Evolutionary conservation across 2,888 invertebrate species (phyloP), one percentile per base, ranked within the genome.

Genomic region (Papilio demoleus): DNA sequence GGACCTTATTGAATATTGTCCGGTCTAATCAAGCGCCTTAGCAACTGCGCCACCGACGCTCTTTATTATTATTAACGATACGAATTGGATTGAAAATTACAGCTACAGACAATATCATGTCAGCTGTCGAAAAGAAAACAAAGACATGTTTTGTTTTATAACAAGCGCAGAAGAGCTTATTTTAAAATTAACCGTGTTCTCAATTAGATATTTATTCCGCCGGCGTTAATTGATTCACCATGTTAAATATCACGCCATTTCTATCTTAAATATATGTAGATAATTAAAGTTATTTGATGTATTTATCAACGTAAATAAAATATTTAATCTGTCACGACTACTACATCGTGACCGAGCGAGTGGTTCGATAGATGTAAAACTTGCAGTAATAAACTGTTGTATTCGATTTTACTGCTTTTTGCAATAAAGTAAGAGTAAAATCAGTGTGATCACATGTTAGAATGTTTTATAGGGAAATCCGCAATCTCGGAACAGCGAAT

Each of bases 231-330:
- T n/a, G n/a, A n/a, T n/a, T n/a, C n/a, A n/a, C n/a, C n/a, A n/a
- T 22, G 19, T 24, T 47, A 27, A 50, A 27, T 8, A 4, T 53
- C n/a, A 27, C 6, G 53, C 27, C 53, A 53, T n/a, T n/a, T n/a
- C 8, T n/a, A 5, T n/a, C n/a, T 24, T 11, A 4, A 14, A 27
- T 24, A 24, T 50, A 50, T 14, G 12, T 24, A 24, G 24, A 50
- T 53, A 24, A 50, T 6, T n/a, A 4, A 27, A 27, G 27, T 50
- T 27, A 14, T n/a, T 53, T 27, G 6, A 47, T 17, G 14, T 50
- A 27, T 4, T 53, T 53, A 27, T 27, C 22, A 24, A 50, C 14
- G 14, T 50, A 50, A 50, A 50, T 50, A 50, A 50, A 50, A 50
- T 11, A 24, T 5, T 14, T 50, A 50, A 6, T 50, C 14, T 24